Conservation (phyloP, 2,888 invertebrate species). For the Hemithea aestivaria region DNA sequence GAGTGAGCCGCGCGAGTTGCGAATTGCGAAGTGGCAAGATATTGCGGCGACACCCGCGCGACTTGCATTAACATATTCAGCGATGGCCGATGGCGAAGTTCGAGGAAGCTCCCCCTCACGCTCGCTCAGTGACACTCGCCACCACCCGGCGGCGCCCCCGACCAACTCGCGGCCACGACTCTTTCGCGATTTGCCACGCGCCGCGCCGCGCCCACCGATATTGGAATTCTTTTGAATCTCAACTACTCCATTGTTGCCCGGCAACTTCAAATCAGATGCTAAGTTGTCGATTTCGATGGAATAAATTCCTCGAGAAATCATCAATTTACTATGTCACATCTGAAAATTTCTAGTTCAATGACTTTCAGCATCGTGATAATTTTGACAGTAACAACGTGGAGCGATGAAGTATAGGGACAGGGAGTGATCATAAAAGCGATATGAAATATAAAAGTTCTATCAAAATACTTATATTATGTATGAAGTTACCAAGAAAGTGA, state of each 20-base stretch:
- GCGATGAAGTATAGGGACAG: no score
- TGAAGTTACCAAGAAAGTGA: conserved; percentile 10
- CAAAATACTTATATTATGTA: conserved; percentile 5
- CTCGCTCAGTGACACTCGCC: conserved; percentile 11
- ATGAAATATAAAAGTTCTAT: conserved; percentile 1
- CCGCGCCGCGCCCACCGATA: conserved; percentile 46
- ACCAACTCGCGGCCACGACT: conserved; percentile 32
- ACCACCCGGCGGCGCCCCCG: conserved; percentile 5
- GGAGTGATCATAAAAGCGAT: no score
- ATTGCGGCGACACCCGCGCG: conserved; percentile 51
- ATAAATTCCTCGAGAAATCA: conserved; percentile 22
- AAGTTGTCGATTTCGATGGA: conserved; percentile 52
- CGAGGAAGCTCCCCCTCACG: conserved; percentile 17
- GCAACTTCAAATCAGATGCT: conserved; percentile 57
- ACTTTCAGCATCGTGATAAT: no score
- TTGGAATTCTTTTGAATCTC: conserved; percentile 74
- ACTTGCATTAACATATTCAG: conserved; percentile 67
- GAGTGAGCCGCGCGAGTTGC: conserved; percentile 39
- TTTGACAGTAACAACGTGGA: no score
- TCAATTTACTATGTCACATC: background rate
- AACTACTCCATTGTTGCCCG: conserved; percentile 52
- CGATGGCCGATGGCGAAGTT: conserved; percentile 45
- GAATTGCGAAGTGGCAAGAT: conserved; percentile 54
- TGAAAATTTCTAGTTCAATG: background rate
- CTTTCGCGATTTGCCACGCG: conserved; percentile 40